Evolutionary conservation across 2,113 vertebrate species (phyloP).

Genomic region (Lepisosteus oculatus): DNA sequence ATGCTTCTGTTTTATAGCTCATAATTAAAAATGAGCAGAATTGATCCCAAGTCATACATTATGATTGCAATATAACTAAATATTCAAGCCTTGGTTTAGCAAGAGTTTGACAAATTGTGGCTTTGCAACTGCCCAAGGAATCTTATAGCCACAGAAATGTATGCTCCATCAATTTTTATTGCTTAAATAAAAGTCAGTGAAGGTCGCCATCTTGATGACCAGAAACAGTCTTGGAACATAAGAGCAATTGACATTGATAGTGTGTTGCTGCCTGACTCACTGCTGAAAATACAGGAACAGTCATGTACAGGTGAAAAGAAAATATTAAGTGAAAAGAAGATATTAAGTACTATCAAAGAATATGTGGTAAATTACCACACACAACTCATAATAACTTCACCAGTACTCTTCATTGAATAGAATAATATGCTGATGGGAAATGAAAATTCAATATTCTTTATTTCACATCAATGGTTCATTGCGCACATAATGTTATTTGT

Average conservation of each 20-base stretch:
- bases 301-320: too few species aligned
- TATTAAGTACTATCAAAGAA: too few species aligned
- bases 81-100: conserved; percentile 33
- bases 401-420: too few species aligned
- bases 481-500: too few species aligned
- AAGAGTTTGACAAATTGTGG: conserved; percentile 31
- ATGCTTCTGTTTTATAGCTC: conserved; percentile 22
- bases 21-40: conserved; percentile 34
- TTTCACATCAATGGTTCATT: too few species aligned
- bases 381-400: too few species aligned
- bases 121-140: conserved; percentile 31
- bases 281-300: neutral
- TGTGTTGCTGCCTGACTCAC: neutral
- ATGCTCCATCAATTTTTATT: conserved; percentile 55
- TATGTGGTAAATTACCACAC: too few species aligned
- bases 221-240: conserved; percentile 29
- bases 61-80: conserved; percentile 30
- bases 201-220: conserved; percentile 51
- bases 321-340: too few species aligned
- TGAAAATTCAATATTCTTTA: too few species aligned
- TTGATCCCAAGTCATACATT: conserved; percentile 29
- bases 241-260: conserved; percentile 30
- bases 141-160: conserved; percentile 33
- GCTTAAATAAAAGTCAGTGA: conserved; percentile 47
- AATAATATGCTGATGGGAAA: too few species aligned